phyloP scores from a whole-genome alignment of 1,140 invertebrate species.

The Lerema accius region DNA sequence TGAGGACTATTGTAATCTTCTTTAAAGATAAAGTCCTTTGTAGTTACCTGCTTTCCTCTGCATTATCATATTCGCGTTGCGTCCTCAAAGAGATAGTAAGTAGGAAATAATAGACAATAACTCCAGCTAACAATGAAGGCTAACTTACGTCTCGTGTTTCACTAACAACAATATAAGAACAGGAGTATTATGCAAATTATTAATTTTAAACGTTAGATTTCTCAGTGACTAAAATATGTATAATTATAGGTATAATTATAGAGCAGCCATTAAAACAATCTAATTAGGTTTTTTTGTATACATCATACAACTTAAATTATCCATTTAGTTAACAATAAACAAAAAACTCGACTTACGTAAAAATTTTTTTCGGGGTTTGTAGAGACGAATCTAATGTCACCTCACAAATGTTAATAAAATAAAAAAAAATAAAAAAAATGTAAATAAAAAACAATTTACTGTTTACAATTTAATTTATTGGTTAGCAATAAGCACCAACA shows the following conservation, averaged over 20 bases:
- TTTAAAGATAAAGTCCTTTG: conserved; percentile 35
- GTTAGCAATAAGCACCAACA: conserved; percentile 36
- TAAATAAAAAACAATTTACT: conserved; percentile 15
- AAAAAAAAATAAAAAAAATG: conserved; percentile 15
- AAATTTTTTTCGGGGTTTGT: too few species aligned
- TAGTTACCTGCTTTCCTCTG: conserved; percentile 23
- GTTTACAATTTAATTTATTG: too few species aligned
- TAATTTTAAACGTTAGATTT: too few species aligned
- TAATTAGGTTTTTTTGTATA: too few species aligned
- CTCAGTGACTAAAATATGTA: too few species aligned
- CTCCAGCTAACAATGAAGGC: neutral
- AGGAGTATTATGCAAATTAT: neutral
- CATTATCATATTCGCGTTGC: conserved; percentile 27
- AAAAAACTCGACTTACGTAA: too few species aligned
- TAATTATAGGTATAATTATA: too few species aligned
- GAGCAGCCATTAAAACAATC: too few species aligned
- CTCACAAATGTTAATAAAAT: too few species aligned
- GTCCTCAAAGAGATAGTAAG: conserved; percentile 26
- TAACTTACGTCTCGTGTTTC: neutral
- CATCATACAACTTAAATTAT: too few species aligned
- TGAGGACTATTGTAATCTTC: conserved; percentile 29
- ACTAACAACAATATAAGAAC: neutral
- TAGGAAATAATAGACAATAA: conserved; percentile 29
- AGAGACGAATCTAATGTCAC: too few species aligned
- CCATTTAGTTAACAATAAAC: too few species aligned